Base-by-base conservation (phyloP, 2,797 vertebrate genomes). In the Zenarchopterus dispar region DNA sequence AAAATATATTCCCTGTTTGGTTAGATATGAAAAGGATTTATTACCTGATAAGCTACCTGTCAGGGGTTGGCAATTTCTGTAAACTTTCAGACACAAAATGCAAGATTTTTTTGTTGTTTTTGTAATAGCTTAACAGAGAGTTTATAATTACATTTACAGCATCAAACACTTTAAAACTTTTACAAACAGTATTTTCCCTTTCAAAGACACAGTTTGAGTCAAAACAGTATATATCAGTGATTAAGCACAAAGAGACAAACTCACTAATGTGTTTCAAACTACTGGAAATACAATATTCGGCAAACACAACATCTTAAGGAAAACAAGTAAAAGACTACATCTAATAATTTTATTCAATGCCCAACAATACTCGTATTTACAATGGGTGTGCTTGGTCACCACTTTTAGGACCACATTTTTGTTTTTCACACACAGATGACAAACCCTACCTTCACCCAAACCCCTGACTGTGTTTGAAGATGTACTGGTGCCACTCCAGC, bases 201-300 rank as follows among this genome's bases (percentile, higher is more conserved):
- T 73, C 75, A 87, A 86, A 85, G 61, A 92, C 84, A 68, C 87
- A 85, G 18, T 88, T 87, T 82, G 26, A 87, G 44, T 80, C 24
- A 46, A 62, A 73, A 84, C 70, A 69, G 46, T 61, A 59, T 67
- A 62, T 39, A 61, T 56, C 58, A 64, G 39, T 76, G 70, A 90
- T 75, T 55, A 59, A 86, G 56, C 55, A 86, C 72, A 81, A 33
- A 75, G 56, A 67, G 50, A 81, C 23, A 74, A 71, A 75, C 58
- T 66, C 56, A 68, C 67, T 41, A 70, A 78, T 60, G 57, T 41
- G 28, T 56, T 70, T 83, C 33, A 80, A 90, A 86, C 82, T 70
- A 92, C 88, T 86, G 86, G 85, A 88, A 92, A 88, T 89, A 92
- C 90, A 89, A 93, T 87, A 87, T 90, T 91, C 88, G 90, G 85